Evolutionary conservation across 2,888 invertebrate species (phyloP), one percentile per base, ranked within the genome.

Genomic region (Blomia tropicalis): DNA sequence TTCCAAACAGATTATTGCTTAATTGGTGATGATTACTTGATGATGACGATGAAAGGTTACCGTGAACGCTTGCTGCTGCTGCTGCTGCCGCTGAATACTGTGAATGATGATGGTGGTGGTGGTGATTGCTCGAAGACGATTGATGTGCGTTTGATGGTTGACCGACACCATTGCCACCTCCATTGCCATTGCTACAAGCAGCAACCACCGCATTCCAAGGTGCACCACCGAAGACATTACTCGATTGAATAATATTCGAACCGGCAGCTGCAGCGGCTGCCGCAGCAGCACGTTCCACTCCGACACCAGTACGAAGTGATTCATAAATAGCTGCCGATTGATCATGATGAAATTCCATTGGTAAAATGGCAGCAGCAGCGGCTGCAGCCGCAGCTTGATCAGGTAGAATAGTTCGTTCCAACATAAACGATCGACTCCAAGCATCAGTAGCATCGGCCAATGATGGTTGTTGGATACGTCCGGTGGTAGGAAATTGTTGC

Each of bases 381-480:
- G 59, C 36, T 27, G 56, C 56, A 30, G 56, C 60, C 14, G 62
- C 58, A 4, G 60, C 29, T 44, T 69, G 69, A 71, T 82, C 81
- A 75, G 84, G 83, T 67, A 84, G 75, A 66, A 84, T 81, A 54
- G 83, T 81, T 43, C 83, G 80, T 54, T 84, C 83, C 14, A 87
- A 84, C 66, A 87, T 80, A 58, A 84, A 77, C 58, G 85, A 84
- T 69, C 85, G 79, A 65, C 82, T 80, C 83, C 83, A 84, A 68
- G 82, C 81, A 19, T 78, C 78, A 41, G 73, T 72, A 59, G 81
- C 80, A 1, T 72, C 67, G 22, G 70, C 69, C 43, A 63, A 63
- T 47, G 70, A 68, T 27, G 71, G 70, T 67, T 71, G 72, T 61
- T 67, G 67, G 25, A 51, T 36, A 22, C 62, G 64, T 30, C 47